Evolutionary conservation across 2,113 vertebrate genomes (phyloP), one percentile per base, ranked within the genome.

Genomic region (Cyphomyrus discorhynchus): DNA sequence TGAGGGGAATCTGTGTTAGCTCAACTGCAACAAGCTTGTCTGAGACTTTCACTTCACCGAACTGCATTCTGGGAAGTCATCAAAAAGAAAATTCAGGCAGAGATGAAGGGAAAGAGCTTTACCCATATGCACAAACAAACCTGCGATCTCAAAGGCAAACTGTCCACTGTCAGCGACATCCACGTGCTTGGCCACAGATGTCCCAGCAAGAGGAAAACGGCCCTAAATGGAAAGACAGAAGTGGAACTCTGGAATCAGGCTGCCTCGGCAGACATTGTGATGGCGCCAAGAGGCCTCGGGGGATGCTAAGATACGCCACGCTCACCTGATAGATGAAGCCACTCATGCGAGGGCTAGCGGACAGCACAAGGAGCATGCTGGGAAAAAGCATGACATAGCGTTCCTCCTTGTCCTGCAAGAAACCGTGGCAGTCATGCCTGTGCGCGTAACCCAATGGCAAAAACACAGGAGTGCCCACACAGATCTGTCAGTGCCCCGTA

Each of bases 321-420:
- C 89, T 95, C 94, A 98, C 98, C 97, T 99, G 98, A 94, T 98
- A 99, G 92, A 99, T 97, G 90, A 99, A 99, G 91, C 98, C 98
- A 91, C 98, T 99, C 98, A 99, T 99, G 84, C 98, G 96, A 88
- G 98, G 97, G 94, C 98, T 99, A 90, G 98, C 97, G 39, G 98
- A 99, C 35, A 99, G 94, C 96, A 98, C 97, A 89, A 99, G 94
- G 89, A 99, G 91, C 92, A 97, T 89, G 2, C 93, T 97, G 24
- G 98, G 96, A 94, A 99, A 99, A 90, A 99, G 93, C 96, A 99
- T 96, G 88, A 99, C 95, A 94, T 99, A 99, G 0, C 98, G 94
- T 92, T 99, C 98, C 42, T 99, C 98, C 94, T 97, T 98, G 86
- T 99, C 98, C 98, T 99, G 92, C 1, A 77, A 85, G 90, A 87